phyloP scores from a whole-genome alignment of 1,140 invertebrate species.

The Drosophila truncata region DNA sequence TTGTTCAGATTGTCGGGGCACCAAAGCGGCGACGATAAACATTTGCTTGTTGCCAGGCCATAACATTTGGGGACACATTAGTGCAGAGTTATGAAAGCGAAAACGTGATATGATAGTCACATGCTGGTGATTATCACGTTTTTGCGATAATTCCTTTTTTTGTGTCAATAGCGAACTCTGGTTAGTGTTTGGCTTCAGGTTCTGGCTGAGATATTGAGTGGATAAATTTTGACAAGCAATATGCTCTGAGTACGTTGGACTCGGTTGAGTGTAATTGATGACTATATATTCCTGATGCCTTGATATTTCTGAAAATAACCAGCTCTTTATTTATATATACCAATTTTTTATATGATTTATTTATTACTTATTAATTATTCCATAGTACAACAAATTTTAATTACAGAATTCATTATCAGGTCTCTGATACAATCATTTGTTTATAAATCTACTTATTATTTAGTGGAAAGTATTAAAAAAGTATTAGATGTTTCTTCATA shows the following conservation, averaged over 20 bases:
- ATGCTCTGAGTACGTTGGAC: neutral
- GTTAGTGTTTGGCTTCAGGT: neutral
- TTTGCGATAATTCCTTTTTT: conserved; percentile 44
- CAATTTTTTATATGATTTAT: neutral
- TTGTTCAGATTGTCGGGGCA: conserved; percentile 5
- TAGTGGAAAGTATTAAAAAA: neutral
- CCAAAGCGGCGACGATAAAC: conserved; percentile 14
- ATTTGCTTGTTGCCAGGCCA: conserved; percentile 44
- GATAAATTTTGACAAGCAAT: neutral
- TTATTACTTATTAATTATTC: neutral
- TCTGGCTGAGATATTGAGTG: neutral
- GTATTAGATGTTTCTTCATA: neutral
- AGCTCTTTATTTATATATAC: neutral
- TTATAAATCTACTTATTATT: no score
- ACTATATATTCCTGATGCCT: neutral
- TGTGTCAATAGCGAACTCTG: conserved; percentile 1
- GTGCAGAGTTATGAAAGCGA: conserved; percentile 13
- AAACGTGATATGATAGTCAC: conserved; percentile 65
- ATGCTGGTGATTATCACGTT: conserved; percentile 52
- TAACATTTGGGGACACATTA: neutral
- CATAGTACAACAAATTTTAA: no score
- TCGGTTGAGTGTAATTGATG: neutral
- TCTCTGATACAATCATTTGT: neutral
- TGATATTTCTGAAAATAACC: neutral
- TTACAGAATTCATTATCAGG: neutral